phyloP scores from a whole-genome alignment of 2,113 vertebrate genomes.

The Peromyscus maniculatus region DNA sequence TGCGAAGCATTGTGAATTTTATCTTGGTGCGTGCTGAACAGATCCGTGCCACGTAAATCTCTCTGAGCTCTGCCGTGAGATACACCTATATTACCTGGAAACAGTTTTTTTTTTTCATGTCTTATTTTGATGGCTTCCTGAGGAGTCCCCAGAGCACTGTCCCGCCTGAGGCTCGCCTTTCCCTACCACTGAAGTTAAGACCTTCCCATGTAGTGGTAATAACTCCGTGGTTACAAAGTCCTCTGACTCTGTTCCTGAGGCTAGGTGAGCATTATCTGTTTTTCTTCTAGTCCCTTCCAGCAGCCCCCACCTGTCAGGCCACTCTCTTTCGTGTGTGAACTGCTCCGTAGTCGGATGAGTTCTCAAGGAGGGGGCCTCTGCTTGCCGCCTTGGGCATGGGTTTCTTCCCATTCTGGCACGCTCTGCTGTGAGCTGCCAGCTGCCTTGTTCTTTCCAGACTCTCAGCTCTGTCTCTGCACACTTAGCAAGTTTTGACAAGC shows the following conservation, averaged over 20 bases:
- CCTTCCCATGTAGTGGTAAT: neutral
- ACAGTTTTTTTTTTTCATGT: neutral
- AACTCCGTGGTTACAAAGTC: neutral
- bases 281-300: neutral
- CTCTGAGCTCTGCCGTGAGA: neutral
- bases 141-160: neutral
- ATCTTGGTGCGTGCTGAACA: neutral
- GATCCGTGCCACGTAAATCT: constrained; percentile 20
- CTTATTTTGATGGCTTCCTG: neutral
- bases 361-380: neutral
- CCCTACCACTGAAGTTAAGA: neutral
- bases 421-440: neutral
- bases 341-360: neutral
- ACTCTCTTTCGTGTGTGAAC: neutral
- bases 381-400: neutral
- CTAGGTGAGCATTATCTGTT: neutral
- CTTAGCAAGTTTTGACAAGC: neutral
- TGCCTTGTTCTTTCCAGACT: neutral
- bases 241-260: neutral
- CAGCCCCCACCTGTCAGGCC: neutral
- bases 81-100: neutral
- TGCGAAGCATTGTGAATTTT: neutral
- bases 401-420: neutral
- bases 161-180: neutral
- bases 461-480: neutral